phyloP scores from a whole-genome alignment of 2,797 vertebrate species.

The Linurgus olivaceus region DNA sequence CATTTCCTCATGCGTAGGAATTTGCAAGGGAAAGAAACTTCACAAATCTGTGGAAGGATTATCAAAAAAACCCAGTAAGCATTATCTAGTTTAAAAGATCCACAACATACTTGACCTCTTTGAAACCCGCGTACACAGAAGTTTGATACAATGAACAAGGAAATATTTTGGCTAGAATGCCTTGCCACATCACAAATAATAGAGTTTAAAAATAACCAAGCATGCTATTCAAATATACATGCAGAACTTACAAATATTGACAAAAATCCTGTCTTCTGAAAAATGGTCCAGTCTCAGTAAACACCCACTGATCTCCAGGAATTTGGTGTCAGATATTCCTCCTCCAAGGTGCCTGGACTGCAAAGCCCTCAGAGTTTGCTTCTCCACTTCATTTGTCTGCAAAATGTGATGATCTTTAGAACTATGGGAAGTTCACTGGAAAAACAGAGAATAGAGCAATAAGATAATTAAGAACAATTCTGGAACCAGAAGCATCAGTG shows the following conservation, averaged over 20 bases:
- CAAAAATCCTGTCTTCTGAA: background rate
- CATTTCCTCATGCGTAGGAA: background rate
- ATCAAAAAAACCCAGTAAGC: background rate
- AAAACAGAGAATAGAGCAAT: conserved; percentile 14
- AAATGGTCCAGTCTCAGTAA: background rate
- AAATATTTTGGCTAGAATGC: background rate
- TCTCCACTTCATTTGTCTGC: conserved; percentile 4
- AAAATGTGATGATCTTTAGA: conserved; percentile 21
- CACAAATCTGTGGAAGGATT: background rate
- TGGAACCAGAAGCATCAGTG: conserved; percentile 61
- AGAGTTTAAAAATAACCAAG: background rate
- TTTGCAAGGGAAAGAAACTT: background rate
- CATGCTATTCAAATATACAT: background rate
- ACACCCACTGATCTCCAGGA: background rate
- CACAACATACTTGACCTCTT: background rate
- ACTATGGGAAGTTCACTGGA: background rate
- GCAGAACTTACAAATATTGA: conserved; percentile 45
- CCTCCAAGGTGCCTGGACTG: background rate
- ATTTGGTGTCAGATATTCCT: background rate
- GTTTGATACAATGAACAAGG: background rate
- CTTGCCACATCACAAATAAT: background rate
- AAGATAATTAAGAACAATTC: conserved; percentile 45
- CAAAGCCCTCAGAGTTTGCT: conserved; percentile 16
- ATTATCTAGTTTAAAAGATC: background rate
- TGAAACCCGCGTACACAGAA: background rate